Conservation (phyloP, 2,797 vertebrate species). For the Pogonophryne albipinna region DNA sequence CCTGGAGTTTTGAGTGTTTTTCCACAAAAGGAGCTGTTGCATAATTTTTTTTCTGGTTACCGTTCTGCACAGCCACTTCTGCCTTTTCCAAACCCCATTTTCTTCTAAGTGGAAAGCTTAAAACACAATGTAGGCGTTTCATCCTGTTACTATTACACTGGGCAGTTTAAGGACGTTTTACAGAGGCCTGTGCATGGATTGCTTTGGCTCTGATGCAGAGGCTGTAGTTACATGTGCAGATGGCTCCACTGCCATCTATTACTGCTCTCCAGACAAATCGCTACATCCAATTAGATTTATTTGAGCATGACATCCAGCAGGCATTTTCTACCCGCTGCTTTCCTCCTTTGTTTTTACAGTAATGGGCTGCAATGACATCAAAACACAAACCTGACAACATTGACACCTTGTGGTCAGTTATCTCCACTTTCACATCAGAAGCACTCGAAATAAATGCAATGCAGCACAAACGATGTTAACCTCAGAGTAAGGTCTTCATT, state of each 20-base stretch:
- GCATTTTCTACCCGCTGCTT: constrained; percentile 44
- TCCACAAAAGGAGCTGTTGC: constrained; percentile 7
- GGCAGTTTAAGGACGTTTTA: neutral
- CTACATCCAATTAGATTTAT: constrained; percentile 62
- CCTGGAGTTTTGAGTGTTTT: constrained; percentile 8
- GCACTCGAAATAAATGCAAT: constrained; percentile 5
- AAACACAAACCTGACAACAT: constrained; percentile 63
- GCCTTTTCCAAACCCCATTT: neutral
- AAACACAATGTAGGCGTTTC: neutral
- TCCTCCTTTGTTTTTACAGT: constrained; percentile 32
- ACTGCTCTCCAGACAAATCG: constrained; percentile 56
- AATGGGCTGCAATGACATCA: constrained; percentile 41
- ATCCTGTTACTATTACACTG: neutral
- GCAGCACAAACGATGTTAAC: constrained; percentile 32
- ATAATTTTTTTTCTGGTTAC: constrained; percentile 41
- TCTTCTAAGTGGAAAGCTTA: neutral
- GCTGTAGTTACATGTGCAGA: constrained; percentile 43
- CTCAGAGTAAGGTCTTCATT: constrained; percentile 45
- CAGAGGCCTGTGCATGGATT: constrained; percentile 4
- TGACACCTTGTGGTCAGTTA: constrained; percentile 77
- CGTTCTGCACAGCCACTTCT: neutral
- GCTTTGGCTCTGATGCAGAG: neutral
- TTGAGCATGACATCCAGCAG: constrained; percentile 60
- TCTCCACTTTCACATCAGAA: constrained; percentile 40
- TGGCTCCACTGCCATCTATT: constrained; percentile 42